Percentiles rank a stretch among this genome's conserved stretches.
Conservation (phyloP, 2,888 invertebrate species). For the Bellardia pandia region DNA sequence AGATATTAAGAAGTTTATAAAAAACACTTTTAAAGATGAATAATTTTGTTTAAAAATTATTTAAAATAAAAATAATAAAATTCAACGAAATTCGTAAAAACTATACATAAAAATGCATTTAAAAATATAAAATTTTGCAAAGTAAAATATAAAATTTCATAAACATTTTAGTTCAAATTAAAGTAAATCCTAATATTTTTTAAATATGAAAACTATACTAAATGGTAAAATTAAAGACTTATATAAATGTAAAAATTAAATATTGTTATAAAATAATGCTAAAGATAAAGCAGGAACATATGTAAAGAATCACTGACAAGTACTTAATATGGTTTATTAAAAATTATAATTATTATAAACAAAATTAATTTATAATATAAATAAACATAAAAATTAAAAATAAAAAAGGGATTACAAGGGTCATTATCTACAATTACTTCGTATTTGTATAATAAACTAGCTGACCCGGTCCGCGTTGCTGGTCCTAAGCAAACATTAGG, state of each 20-base stretch:
- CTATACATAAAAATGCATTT: background rate
- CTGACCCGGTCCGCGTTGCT: no score
- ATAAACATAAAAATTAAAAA: background rate
- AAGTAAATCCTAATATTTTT: background rate
- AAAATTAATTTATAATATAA: background rate
- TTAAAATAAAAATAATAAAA: no score
- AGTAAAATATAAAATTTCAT: background rate
- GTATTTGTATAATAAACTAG: background rate
- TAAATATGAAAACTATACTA: background rate
- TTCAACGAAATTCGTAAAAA: background rate
- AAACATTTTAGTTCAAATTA: background rate
- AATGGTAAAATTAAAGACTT: conserved; percentile 1
- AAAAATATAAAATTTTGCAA: background rate
- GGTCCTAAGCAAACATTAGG: no score
- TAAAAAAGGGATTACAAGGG: background rate
- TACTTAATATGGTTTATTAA: background rate
- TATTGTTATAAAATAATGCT: conserved; percentile 1
- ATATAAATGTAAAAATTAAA: background rate
- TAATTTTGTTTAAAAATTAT: no score
- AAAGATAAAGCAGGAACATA: background rate
- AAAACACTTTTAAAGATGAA: no score
- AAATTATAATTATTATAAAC: background rate
- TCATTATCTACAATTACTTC: no score
- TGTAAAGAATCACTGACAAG: background rate
- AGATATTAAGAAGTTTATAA: no score